These are phyloP conservation scores for Epinephelus cyanopodus DNA, from an alignment of 2,113 vertebrate species.

Conservation along the genomic window DNA sequence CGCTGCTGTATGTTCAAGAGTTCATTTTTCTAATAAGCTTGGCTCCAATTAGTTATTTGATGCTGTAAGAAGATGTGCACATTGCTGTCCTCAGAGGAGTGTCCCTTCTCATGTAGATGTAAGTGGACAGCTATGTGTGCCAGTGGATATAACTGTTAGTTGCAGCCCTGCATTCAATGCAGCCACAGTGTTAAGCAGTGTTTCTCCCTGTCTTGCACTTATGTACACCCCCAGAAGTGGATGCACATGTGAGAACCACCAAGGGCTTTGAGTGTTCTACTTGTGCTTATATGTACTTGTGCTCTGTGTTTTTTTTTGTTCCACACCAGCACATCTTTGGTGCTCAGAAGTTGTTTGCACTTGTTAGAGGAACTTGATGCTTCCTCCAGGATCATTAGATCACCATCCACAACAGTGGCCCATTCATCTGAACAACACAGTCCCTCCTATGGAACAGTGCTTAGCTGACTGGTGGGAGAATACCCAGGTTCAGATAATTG, in stretches of 20 bases:
- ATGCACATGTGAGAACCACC: not conserved
- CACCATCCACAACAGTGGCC: not conserved
- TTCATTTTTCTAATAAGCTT: no score
- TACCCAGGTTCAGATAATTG: not conserved
- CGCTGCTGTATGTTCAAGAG: no score
- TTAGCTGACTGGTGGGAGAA: not conserved
- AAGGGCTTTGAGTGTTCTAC: not conserved
- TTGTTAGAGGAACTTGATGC: not conserved
- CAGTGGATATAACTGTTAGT: not conserved
- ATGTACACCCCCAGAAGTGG: not conserved
- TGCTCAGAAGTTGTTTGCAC: not conserved
- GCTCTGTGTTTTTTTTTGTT: not conserved
- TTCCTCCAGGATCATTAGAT: not conserved
- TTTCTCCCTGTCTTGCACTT: not conserved
- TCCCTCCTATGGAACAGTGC: not conserved
- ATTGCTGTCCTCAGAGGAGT: no score
- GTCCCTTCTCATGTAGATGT: no score
- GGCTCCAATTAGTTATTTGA: no score
- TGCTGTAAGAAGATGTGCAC: no score
- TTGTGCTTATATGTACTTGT: not conserved
- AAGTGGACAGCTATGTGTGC: no score
- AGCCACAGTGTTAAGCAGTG: not conserved
- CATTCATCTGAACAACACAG: not conserved
- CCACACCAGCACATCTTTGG: not conserved
- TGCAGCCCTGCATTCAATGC: not conserved